These are phyloP conservation scores for Litocranius walleri DNA, from an alignment of 2,113 vertebrate species.

Conservation along the genomic window DNA sequence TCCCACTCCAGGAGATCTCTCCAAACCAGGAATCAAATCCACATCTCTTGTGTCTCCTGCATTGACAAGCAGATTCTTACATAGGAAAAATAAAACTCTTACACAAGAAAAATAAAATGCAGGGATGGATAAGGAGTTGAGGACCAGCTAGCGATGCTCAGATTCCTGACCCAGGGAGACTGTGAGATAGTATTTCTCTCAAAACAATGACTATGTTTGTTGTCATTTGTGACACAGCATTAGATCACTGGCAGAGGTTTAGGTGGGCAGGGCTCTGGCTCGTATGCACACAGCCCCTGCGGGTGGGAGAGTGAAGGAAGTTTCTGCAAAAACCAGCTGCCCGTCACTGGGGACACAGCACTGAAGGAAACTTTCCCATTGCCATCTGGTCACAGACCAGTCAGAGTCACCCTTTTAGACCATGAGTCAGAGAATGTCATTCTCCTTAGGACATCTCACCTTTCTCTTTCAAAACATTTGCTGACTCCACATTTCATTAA, in stretches of 20 bases:
- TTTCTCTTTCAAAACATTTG: background rate
- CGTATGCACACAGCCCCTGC: too few species aligned
- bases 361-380: background rate
- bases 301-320: background rate
- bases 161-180: background rate
- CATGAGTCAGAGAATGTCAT: background rate
- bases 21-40: background rate
- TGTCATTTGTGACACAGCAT: background rate
- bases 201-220: background rate
- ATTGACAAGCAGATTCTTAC: background rate
- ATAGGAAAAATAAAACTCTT: background rate
- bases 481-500: background rate
- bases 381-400: background rate
- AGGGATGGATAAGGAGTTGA: background rate
- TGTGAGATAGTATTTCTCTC: background rate
- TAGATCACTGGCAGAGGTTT: background rate
- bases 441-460: background rate
- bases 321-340: background rate
- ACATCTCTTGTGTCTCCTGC: background rate
- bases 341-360: background rate
- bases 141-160: background rate
- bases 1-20: background rate
- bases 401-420: background rate
- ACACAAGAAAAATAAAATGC: background rate
- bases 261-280: too few species aligned